Evolutionary conservation across 2,888 invertebrate species (phyloP).

Genomic region (Poecilobothrus nobilitatus): DNA sequence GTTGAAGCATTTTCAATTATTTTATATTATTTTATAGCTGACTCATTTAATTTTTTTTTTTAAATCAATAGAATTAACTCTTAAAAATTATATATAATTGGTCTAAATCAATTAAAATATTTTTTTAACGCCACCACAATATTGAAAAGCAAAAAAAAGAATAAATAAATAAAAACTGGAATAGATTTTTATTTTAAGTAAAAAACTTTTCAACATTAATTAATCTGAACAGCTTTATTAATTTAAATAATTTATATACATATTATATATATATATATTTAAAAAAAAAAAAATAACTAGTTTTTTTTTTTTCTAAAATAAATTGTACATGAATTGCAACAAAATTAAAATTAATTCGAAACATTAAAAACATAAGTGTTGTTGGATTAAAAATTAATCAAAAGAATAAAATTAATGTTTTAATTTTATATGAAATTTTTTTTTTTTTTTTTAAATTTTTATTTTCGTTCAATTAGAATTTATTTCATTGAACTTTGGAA

Average conservation of each 20-base stretch:
- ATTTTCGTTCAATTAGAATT: too few relatives aligned
- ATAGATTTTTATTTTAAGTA: background rate
- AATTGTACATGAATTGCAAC: too few relatives aligned
- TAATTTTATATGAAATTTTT: too few relatives aligned
- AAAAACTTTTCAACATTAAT: background rate
- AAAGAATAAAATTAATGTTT: background rate
- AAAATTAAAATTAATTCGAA: background rate
- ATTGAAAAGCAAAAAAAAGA: background rate
- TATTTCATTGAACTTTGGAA: too few relatives aligned
- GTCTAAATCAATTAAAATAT: background rate
- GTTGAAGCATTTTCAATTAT: too few relatives aligned
- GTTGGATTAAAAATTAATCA: background rate
- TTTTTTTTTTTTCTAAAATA: too few relatives aligned
- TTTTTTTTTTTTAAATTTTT: too few relatives aligned
- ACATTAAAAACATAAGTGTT: constrained; percentile 1
- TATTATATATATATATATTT: background rate
- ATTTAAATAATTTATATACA: background rate
- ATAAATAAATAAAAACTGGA: background rate
- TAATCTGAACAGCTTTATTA: constrained; percentile 3
- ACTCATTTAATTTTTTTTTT: too few relatives aligned
- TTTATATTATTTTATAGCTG: too few relatives aligned
- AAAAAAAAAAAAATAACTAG: background rate
- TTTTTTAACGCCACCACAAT: background rate
- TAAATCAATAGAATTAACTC: too few relatives aligned
- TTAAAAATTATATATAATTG: background rate